Base-by-base conservation (phyloP, 2,113 vertebrate genomes). In the Python bivittatus region DNA sequence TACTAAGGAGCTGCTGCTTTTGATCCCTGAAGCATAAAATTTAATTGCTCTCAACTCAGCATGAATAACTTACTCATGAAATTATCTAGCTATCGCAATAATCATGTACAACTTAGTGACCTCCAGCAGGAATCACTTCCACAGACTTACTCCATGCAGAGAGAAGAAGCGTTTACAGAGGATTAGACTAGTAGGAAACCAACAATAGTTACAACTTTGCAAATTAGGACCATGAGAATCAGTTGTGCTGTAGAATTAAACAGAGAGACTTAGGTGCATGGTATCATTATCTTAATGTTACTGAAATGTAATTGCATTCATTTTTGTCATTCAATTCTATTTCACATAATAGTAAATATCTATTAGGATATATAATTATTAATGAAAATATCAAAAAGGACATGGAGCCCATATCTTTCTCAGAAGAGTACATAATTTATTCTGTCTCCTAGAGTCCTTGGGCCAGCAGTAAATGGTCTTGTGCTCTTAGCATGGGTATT, bases 1-100 rank as follows among this genome's bases (percentile, higher is more conserved):
- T 7, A 5, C 93, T 79, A 79, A 91, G 0, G 1, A 57, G 85
- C 92, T 95, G 56, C 72, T 90, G 86, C 20, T 89, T 86, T 91
- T 83, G 57, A 88, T 88, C 92, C 91, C 88, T 93, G 85, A 92
- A 94, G 93, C 85, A 84, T 1, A 7, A 90, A 60, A 95, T 94
- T 94, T 94, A 95, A 96, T 96, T 95, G 92, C 25, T 94, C 88
- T 57, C 79, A 42, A 96, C 94, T 94, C 92, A 95, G 92, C 87
- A 92, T 84, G 92, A 90, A 92, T 93, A 96, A 94, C 83, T 93
- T 93, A 52, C 93, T 92, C 93, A 88, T 57, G 72, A 94, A 94
- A 94, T 89, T 72, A 94, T 90, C 38, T 58, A 84, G 44, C 13
- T 58, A 48, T 9, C 90, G 25, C 79, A 58, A 94, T 94, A 94